Conservation (phyloP, 2,113 vertebrate species). For the Alligator sinensis region DNA sequence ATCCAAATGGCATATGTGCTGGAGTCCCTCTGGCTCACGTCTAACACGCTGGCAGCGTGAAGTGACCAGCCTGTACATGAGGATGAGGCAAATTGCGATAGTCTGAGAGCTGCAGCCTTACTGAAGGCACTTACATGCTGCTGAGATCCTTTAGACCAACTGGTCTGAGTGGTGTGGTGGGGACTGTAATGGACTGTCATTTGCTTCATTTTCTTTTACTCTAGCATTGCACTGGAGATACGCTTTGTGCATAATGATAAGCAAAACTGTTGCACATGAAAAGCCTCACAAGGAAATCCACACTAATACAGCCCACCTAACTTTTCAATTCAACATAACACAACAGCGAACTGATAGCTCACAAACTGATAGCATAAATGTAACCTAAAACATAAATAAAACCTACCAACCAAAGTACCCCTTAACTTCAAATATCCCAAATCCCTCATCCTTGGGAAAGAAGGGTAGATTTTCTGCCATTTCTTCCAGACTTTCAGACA, state of each 20-base stretch:
- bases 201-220: conserved; percentile 5
- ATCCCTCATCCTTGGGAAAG: background rate
- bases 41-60: background rate
- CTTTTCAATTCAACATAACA: background rate
- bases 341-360: background rate
- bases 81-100: background rate
- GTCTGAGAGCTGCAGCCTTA: background rate
- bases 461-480: background rate
- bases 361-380: background rate
- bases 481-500: background rate
- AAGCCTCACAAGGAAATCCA: background rate
- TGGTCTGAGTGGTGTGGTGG: background rate
- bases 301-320: background rate
- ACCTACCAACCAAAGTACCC: background rate
- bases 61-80: background rate
- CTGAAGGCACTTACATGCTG: background rate
- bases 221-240: background rate
- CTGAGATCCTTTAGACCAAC: background rate
- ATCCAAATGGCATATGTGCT: background rate
- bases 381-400: background rate
- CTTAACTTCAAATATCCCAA: background rate
- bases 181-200: background rate
- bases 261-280: background rate
- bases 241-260: background rate
- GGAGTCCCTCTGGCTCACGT: background rate